Evolutionary conservation across 1,140 invertebrate species (phyloP).

Genomic region (Pararge aegeria): DNA sequence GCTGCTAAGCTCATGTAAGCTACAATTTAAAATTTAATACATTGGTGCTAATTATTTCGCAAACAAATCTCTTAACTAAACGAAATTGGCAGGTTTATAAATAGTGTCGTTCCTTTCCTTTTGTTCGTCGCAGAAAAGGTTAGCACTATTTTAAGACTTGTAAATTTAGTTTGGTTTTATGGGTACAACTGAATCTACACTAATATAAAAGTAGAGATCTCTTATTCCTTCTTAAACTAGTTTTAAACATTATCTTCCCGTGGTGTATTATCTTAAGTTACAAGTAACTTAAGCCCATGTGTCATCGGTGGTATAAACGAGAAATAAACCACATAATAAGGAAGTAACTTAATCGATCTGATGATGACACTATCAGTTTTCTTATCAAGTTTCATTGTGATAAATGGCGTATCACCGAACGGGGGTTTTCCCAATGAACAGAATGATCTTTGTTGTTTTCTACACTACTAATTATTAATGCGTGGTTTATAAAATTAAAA

Average conservation of each 20-base stretch:
- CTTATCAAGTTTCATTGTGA: background rate
- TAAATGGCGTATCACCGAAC: background rate
- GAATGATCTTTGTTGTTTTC: background rate
- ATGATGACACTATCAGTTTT: background rate
- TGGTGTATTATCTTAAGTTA: slow-evolving; percentile 22
- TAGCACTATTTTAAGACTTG: too few species aligned
- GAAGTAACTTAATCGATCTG: slow-evolving; percentile 23
- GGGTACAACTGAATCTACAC: too few species aligned
- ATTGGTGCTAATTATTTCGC: too few species aligned
- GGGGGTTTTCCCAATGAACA: background rate
- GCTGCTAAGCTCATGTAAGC: too few species aligned
- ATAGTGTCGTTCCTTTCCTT: too few species aligned
- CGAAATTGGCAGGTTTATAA: too few species aligned
- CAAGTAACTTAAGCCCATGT: slow-evolving; percentile 19
- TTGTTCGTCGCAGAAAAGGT: too few species aligned
- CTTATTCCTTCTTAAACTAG: background rate
- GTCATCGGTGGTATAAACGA: slow-evolving; percentile 11
- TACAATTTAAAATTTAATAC: too few species aligned
- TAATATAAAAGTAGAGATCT: too few species aligned
- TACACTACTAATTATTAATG: background rate
- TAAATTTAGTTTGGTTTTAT: too few species aligned
- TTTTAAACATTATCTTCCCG: slow-evolving; percentile 1
- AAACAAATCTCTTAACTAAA: too few species aligned
- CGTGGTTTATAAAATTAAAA: background rate
- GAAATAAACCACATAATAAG: slow-evolving; percentile 24